Base-by-base conservation (phyloP, 2,113 vertebrate species). In the Rhea pennata region DNA sequence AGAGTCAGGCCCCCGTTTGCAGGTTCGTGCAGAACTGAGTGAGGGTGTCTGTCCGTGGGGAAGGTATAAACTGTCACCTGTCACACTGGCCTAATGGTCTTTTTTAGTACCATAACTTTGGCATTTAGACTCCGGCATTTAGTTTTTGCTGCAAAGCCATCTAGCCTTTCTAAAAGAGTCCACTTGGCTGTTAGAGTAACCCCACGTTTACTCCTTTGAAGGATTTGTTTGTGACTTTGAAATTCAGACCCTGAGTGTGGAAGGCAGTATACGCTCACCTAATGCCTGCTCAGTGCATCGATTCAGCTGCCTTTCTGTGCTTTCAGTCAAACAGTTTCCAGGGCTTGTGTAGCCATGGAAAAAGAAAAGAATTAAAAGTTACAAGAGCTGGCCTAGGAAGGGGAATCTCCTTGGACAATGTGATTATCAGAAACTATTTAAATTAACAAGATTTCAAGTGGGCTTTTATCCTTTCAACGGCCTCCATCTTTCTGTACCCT, bases 381-480 rank as follows among this genome's bases (percentile, higher is more conserved):
- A 33, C 4, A 26, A 54, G 15, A 83, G 61, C 14, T 42, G 66
- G 7, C 17, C 56, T 48, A 42, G 39, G 39, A 72, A 91, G 87
- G 33, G 22, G 22, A 58, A 67, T 53, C 31, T 56, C 42, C 65
- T 19, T 1, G 9, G 64, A 81, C 36, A 72, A 33, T 2, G 9
- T 5, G 10, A 44, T 58, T 61, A 71, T 66, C 67, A 44, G 54
- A 69, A 81, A 71, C 9, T 29, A 74, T 86, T 91, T 87, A 48
- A 93, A 92, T 62, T 42, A 44, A 90, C 92, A 94, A 42, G 15
- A 62, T 83, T 92, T 93, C 82, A 87, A 84, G 56, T 54, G 27
- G 26, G 46, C 53, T 93, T 95, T 83, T 93, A 78, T 79, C 48
- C 73, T 92, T 93, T 85, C 81, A 87, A 86, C 74, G 87, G 92